Conservation (phyloP, 2,797 vertebrate genomes). For the Trachops cirrhosus region DNA sequence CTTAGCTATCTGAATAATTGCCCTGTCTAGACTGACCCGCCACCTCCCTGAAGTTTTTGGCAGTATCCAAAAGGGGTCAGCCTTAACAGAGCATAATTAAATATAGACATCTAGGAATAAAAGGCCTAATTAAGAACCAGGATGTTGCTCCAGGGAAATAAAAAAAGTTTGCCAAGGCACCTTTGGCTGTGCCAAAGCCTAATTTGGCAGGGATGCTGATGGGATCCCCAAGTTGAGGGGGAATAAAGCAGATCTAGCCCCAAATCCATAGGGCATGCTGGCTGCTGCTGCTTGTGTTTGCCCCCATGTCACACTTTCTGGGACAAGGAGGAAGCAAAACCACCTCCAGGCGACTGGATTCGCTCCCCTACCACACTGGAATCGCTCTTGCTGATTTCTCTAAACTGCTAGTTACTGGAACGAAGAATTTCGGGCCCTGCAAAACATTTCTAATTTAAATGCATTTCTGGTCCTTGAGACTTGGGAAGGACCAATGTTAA, state of each 20-base stretch:
- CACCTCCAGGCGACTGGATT: not conserved
- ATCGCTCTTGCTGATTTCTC: not conserved
- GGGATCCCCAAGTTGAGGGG: conserved; percentile 29
- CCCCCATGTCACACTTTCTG: not conserved
- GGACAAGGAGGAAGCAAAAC: not conserved
- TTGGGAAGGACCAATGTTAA: not conserved
- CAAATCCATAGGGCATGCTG: not conserved
- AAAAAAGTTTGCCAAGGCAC: conserved; percentile 72
- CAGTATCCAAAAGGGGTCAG: conserved; percentile 65
- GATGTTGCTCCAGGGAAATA: conserved; percentile 75
- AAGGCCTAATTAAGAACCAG: conserved; percentile 79
- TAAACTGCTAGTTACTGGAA: not conserved
- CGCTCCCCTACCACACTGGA: not conserved
- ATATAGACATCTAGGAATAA: conserved; percentile 77
- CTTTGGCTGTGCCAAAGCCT: conserved; percentile 61
- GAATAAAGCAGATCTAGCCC: not conserved
- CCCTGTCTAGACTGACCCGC: conserved; percentile 62
- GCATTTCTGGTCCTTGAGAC: not conserved
- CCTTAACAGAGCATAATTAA: conserved; percentile 60
- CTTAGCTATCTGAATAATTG: conserved; percentile 61
- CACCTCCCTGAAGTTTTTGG: conserved; percentile 63
- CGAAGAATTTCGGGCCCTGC: not conserved
- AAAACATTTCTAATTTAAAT: conserved; percentile 30
- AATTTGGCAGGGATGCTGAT: conserved; percentile 65
- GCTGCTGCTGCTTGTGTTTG: not conserved